Evolutionary conservation across 2,888 invertebrate species (phyloP), one percentile per base, ranked within the genome.

Genomic region (Labia minor): DNA sequence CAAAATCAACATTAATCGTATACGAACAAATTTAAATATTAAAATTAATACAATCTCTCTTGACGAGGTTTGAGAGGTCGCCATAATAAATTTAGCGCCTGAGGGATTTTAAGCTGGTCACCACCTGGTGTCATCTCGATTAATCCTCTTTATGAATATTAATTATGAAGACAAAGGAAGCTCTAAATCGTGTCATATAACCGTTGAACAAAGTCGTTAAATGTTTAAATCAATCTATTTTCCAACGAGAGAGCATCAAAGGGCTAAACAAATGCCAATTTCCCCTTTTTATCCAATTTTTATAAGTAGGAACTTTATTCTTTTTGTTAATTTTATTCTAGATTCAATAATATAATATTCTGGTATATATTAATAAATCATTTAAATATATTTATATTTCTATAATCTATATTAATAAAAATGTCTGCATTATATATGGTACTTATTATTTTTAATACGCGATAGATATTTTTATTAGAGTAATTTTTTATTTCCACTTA

Each of bases 101-200:
- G 49, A 49, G 49, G 49, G 49, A 16, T 49, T 49, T 49, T 49
- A 49, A 49, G 49, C 49, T 49, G 49, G 49, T 49, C 49, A 49
- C 49, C 49, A 49, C 49, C 49, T 49, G 49, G 49, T 49, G 49
- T 49, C 49, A 49, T 49, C 49, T 49, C 49, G 14, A 16, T 49
- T 49, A 49, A 49, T 49, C 49, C 49, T 49, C 49, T 49, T 49
- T 49, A 49, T 49, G 49, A 49, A 49, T 49, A 49, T 49, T 49
- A 49, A 49, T 49, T 49, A 49, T 8, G 49, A 49, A 49, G 49
- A 49, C 49, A 49, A 49, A 49, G 49, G 49, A 49, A 49, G n/a
- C 14, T 49, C 49, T 49, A 49, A 49, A 49, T 49, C 16, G 49
- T n/a, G 49, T 49, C 49, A 49, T 49, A 26, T 26, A 49, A 49